Base-by-base conservation (phyloP, 2,113 vertebrate genomes). In the Oceanites oceanicus region DNA sequence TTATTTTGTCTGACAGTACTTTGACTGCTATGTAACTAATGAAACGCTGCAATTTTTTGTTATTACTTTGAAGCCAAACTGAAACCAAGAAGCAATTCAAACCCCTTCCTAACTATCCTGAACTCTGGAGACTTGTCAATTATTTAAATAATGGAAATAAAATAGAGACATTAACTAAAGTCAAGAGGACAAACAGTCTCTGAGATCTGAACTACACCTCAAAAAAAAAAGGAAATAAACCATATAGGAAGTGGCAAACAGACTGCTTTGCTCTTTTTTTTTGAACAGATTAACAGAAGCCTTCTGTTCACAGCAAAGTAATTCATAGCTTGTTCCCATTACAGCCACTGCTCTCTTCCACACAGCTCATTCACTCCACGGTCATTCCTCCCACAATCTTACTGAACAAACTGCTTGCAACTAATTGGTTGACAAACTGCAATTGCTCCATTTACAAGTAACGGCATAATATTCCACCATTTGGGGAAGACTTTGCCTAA, bases 141-240 rank as follows among this genome's bases (percentile, higher is more conserved):
- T 80, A 42, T 91, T 96, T 87, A 88, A 94, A 87, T 68, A 90
- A 85, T 15, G 56, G 56, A 87, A 27, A 87, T 50, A 68, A 91
- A 94, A 89, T 9, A 68, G 20, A 86, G 20, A 71, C 8, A 82
- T 93, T 75, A 92, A 88, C 44, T 83, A 61, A 86, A 61, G n/a
- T 38, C 47, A 73, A 81, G 25, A 63, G 47, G 59, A 34, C 26
- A 92, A 90, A 67, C 3, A 32, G 49, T 58, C 30, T 62, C 44
- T 32, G 36, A 79, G 34, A 81, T 86, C 26, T 58, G 44, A 80
- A 76, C 25, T 68, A 36, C 2, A 2, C 10, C 21, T 38, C 17
- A 73, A 45, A 71, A 56, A 53, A 62, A 53, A 82, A 42, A 11
- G 3, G 6, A 49, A 83, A 81, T 17, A 86, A 76, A 49, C 18